phyloP scores from a whole-genome alignment of 2,797 vertebrate species.

The Myiotriccus ornatus region DNA sequence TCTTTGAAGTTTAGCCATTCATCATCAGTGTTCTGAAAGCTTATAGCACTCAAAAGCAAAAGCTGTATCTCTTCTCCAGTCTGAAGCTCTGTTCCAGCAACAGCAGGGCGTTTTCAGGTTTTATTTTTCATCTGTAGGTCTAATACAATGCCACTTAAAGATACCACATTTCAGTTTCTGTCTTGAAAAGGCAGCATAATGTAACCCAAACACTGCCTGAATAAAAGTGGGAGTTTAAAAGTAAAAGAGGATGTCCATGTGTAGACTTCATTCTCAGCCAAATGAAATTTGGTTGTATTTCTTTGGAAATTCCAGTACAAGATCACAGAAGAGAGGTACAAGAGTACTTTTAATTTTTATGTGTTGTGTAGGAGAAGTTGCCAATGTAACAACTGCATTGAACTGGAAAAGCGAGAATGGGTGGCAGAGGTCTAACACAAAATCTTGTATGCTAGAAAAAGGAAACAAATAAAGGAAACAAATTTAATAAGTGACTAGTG shows the following conservation, averaged over 20 bases:
- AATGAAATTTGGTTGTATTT: not conserved
- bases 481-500: not conserved
- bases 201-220: not conserved
- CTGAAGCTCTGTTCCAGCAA: not conserved
- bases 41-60: not conserved
- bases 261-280: not conserved
- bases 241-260: not conserved
- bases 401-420: not conserved
- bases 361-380: not conserved
- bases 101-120: not conserved
- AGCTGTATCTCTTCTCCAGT: not conserved
- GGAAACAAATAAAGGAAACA: not conserved
- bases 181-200: not conserved
- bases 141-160: not conserved
- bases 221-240: not conserved
- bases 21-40: not conserved
- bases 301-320: not conserved
- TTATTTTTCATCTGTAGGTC: not conserved
- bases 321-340: not conserved
- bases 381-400: not conserved
- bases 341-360: not conserved
- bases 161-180: not conserved
- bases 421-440: not conserved
- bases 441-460: not conserved
- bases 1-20: not conserved